phyloP scores from a whole-genome alignment of 2,888 invertebrate genomes.

The Crepidodera aurea region DNA sequence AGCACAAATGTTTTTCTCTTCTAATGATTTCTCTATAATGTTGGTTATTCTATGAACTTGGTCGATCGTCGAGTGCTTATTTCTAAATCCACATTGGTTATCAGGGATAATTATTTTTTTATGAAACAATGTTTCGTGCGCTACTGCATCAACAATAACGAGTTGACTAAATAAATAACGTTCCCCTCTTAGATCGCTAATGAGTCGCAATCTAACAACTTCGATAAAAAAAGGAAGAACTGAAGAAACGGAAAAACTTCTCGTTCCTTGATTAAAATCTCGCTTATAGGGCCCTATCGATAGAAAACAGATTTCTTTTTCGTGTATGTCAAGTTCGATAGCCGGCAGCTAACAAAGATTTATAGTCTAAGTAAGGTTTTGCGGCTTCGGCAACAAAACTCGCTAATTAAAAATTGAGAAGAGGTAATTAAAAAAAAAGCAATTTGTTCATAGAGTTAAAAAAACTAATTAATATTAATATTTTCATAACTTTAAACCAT shows the following conservation, averaged over 20 bases:
- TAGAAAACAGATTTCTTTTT: conserved; percentile 20
- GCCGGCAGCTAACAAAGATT: conserved; percentile 11
- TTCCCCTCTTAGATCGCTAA: conserved; percentile 25
- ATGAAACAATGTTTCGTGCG: too few relatives aligned
- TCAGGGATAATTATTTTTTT: too few relatives aligned
- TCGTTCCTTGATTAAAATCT: conserved; percentile 33
- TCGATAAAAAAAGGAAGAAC: conserved; percentile 13
- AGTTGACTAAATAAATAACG: conserved; percentile 34
- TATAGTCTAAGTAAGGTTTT: conserved; percentile 25
- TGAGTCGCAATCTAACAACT: conserved; percentile 29
- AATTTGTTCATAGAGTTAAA: neutral
- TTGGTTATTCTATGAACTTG: too few relatives aligned
- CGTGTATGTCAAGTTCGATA: conserved; percentile 16
- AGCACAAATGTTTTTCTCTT: too few relatives aligned
- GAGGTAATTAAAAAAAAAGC: neutral
- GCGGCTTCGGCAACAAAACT: conserved; percentile 8
- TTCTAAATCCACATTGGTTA: too few relatives aligned
- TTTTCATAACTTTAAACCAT: too few relatives aligned
- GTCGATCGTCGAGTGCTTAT: too few relatives aligned
- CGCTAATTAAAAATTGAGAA: neutral
- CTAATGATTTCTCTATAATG: too few relatives aligned
- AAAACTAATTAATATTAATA: too few relatives aligned
- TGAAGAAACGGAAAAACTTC: conserved; percentile 17
- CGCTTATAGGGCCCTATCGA: conserved; percentile 18
- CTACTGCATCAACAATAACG: conserved; percentile 21